Evolutionary conservation across 1,140 invertebrate genomes (phyloP), one percentile per base, ranked within the genome.

Genomic region (Caerostris darwini): DNA sequence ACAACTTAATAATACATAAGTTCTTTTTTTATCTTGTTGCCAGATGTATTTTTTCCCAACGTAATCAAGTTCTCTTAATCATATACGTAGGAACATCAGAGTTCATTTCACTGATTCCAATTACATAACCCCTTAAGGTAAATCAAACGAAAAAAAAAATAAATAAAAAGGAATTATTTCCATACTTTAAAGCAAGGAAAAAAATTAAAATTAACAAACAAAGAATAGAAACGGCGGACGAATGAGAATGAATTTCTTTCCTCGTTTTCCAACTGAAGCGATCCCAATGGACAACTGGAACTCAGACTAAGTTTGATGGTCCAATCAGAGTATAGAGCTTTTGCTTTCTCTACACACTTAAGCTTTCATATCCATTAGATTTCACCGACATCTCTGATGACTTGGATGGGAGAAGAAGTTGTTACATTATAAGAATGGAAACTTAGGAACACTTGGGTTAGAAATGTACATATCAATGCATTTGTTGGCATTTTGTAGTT

Each of bases 321-420:
- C 64, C 87, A 89, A 89, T 89, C 87, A 89, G 64, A 14, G 54
- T 7, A 19, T 53, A 19, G 87, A 67, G 57, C 87, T 71, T 89
- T 89, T 89, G 12, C 64, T 34, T 5, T 57, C 64, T 71, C 87
- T 57, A 71, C 50, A 50, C 87, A 57, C 87, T 89, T 89, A 71
- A 89, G 87, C 87, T 89, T 89, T 89, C 87, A 89, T 89, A 89
- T 89, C 87, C 87, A 89, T 89, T 89, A 89, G 64, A 19, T 56
- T 83, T 7, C 3, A 10, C 6, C 17, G 7, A 8, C 19, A 17
- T 83, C 82, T 83, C 56, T 56, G 82, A 58, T 58, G 54, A 83
- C 54, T 83, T 58, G 19, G 82, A 58, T 57, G 53, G 10, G 82
- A 83, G 54, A n/a, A 54, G 71, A 34, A 34, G 0, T 53, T 77